Evolutionary conservation across 2,113 vertebrate species (phyloP).

Genomic region (Xiphophorus hellerii): DNA sequence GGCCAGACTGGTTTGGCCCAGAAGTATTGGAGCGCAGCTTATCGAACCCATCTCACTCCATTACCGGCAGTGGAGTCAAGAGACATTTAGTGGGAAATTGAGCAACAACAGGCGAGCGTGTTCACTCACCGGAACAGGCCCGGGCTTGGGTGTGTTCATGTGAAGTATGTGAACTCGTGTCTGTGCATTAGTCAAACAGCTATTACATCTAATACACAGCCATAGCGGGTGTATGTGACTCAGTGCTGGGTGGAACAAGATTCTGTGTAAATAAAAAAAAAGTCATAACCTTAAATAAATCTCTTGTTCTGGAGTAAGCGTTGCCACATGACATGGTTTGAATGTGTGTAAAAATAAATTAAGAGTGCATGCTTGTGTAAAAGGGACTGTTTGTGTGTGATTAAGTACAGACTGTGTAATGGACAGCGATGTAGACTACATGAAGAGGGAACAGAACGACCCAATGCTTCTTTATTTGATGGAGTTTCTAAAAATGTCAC

Average conservation of each 20-base stretch:
- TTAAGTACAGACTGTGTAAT: no score
- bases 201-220: not conserved
- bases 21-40: constrained; percentile 28
- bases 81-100: constrained; percentile 46
- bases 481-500: not conserved
- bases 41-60: constrained; percentile 32
- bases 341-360: not conserved
- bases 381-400: not conserved
- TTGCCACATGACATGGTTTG: not conserved
- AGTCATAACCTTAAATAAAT: not conserved
- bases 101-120: constrained; percentile 44
- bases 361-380: not conserved
- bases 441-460: not conserved
- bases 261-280: not conserved
- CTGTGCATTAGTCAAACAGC: not conserved
- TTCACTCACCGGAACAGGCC: constrained; percentile 36
- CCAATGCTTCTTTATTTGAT: not conserved
- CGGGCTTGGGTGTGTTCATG: constrained; percentile 31
- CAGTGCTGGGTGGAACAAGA: constrained; percentile 7
- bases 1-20: constrained; percentile 67
- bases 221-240: constrained; percentile 4
- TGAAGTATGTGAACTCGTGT: constrained; percentile 20
- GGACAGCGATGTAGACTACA: not conserved
- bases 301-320: not conserved
- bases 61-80: constrained; percentile 14